A percentile compares a stretch with the other conserved stretches of the same genome.
These are phyloP conservation scores for Ormyrus pomaceus DNA, from an alignment of 2,888 invertebrate species.

Conservation along the genomic window DNA sequence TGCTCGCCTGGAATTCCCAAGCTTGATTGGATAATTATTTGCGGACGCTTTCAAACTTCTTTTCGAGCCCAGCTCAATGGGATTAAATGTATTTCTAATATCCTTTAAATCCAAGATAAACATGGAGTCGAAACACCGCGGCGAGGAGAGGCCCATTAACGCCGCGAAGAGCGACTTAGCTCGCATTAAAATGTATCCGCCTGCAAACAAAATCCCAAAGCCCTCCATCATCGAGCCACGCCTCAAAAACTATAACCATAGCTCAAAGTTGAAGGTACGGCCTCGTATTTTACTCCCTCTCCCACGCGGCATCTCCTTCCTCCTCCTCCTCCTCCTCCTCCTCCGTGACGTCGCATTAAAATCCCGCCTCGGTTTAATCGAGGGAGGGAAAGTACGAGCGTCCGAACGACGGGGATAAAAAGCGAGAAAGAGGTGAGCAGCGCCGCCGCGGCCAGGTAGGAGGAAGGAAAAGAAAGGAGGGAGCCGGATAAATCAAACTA, in stretches of 20 bases:
- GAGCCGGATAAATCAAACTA: constrained; percentile 52
- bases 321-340: background rate
- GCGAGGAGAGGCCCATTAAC: too few relatives aligned
- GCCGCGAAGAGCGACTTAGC: background rate
- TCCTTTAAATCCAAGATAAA: background rate
- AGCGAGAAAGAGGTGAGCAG: constrained; percentile 9
- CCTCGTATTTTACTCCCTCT: constrained; percentile 22
- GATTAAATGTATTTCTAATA: background rate
- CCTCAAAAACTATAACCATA: constrained; percentile 38
- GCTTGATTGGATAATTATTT: too few relatives aligned
- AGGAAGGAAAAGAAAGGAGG: constrained; percentile 33
- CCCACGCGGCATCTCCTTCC: background rate
- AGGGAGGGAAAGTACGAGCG: constrained; percentile 16
- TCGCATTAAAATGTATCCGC: background rate
- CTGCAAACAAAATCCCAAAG: background rate
- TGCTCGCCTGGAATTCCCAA: background rate
- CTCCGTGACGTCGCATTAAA: constrained; percentile 34
- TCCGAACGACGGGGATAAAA: background rate
- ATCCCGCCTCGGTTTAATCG: constrained; percentile 44
- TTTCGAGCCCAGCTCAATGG: too few relatives aligned
- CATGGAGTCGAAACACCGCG: background rate
- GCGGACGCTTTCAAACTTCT: too few relatives aligned
- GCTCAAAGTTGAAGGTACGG: background rate
- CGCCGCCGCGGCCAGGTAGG: background rate
- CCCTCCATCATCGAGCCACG: constrained; percentile 15